phyloP scores from a whole-genome alignment of 2,797 vertebrate genomes.

The Danionella dracula region DNA sequence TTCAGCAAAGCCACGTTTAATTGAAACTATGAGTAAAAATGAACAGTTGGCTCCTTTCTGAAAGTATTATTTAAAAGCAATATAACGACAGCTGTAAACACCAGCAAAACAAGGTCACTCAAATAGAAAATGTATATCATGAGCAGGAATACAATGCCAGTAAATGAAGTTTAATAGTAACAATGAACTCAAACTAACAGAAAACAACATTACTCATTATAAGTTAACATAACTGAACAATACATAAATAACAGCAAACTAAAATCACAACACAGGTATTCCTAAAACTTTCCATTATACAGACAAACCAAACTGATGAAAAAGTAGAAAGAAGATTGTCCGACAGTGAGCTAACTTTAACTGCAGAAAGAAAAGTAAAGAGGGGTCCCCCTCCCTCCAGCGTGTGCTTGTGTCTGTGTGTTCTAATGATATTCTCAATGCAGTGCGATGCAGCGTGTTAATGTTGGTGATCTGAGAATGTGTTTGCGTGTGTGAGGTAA shows the following conservation, averaged over 20 bases:
- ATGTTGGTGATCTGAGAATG: background rate
- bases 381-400: background rate
- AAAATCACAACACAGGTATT: conserved; percentile 38
- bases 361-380: conserved; percentile 9
- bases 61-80: background rate
- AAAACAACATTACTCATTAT: conserved; percentile 25
- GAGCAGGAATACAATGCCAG: conserved; percentile 1
- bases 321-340: conserved; percentile 23
- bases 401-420: background rate
- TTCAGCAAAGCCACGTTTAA: conserved; percentile 22
- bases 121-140: conserved; percentile 30
- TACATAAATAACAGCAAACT: conserved; percentile 38
- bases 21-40: background rate
- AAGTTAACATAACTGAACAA: conserved; percentile 28
- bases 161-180: conserved; percentile 39
- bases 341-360: conserved; percentile 3
- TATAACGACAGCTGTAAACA: background rate
- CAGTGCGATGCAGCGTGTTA: background rate
- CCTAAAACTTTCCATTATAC: conserved; percentile 17
- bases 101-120: background rate
- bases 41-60: background rate
- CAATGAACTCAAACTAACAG: conserved; percentile 28
- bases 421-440: background rate
- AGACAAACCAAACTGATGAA: conserved; percentile 30
- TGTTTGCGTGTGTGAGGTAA: conserved; percentile 32